Percentiles rank a stretch among this genome's conserved stretches.
These are phyloP conservation scores for Temnopleurus reevesii DNA, from an alignment of 53 echinoderm and acorn worm species.

Conservation along the genomic window DNA sequence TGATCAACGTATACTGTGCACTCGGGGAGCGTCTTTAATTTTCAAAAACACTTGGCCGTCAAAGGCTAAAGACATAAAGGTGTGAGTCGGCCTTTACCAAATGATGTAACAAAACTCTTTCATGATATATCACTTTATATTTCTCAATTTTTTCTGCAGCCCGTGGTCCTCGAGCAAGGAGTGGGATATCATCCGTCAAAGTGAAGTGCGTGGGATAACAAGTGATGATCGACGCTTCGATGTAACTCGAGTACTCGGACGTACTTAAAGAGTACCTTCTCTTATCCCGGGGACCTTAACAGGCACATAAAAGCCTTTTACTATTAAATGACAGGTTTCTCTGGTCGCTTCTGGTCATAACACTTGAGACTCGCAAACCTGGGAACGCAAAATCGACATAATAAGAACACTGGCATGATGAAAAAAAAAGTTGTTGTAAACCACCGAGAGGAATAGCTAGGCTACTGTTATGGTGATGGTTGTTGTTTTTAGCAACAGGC, in stretches of 20 bases:
- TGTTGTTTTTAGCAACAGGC: background rate
- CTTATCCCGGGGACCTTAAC: background rate
- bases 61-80: too few relatives aligned
- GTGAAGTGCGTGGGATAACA: background rate
- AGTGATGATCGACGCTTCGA: background rate
- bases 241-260: background rate
- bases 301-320: background rate
- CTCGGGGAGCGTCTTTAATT: too few relatives aligned
- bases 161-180: background rate
- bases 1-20: too few relatives aligned
- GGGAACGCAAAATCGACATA: background rate
- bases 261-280: background rate
- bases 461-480: background rate
- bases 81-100: too few relatives aligned
- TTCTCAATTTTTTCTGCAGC: background rate
- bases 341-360: background rate
- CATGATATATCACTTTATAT: too few relatives aligned
- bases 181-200: background rate
- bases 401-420: background rate
- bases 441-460: too few relatives aligned
- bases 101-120: too few relatives aligned
- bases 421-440: background rate
- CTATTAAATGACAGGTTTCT: background rate
- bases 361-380: background rate
- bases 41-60: too few relatives aligned